Evolutionary conservation across 2,888 invertebrate genomes (phyloP), one percentile per base, ranked within the genome.

Genomic region (Stenoptilia bipunctidactyla): DNA sequence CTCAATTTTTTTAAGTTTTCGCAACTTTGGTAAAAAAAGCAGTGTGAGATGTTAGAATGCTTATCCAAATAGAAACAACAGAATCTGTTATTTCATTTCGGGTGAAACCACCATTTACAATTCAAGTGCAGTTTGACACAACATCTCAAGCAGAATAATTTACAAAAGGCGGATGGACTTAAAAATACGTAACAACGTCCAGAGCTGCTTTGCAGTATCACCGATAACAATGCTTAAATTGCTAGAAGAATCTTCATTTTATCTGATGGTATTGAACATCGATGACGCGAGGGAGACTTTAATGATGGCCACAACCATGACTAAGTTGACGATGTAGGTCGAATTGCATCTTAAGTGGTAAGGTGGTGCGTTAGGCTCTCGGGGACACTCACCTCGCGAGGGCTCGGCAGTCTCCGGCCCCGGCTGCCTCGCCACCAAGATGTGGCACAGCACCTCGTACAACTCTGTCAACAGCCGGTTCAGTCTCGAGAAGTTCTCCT

Each of bases 301-400:
- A 57, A 83, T 72, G 58, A 83, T 83, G 56, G 83, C 82, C 53
- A 82, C 77, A 40, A 83, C 83, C 83, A 83, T 82, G 61, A 83
- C 77, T 51, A 83, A 67, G 66, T 83, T 82, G 64, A 83, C 83
- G 69, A 83, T 83, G 82, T 83, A 80, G 74, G 82, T 83, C 82
- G 83, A 82, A 82, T 83, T 83, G 83, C 83, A 82, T 80, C 83
- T 83, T 80, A 83, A 82, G 73, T 82, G 72, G 74, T 77, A 77
- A 70, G 80, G 83, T 82, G 83, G 82, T 72, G 77, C 65, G 67
- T 67, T 74, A 66, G 71, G 68, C 63, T 72, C 79, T 52, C 73
- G 75, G 61, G 80, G 80, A 68, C 82, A 83, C 83, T 82, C 82
- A 82, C 83, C 82, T 83, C 82, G 77, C 61, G 77, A 70, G 59